These are phyloP conservation scores for Gorsachius goisagi DNA, from an alignment of 2,113 vertebrate genomes.

Conservation along the genomic window DNA sequence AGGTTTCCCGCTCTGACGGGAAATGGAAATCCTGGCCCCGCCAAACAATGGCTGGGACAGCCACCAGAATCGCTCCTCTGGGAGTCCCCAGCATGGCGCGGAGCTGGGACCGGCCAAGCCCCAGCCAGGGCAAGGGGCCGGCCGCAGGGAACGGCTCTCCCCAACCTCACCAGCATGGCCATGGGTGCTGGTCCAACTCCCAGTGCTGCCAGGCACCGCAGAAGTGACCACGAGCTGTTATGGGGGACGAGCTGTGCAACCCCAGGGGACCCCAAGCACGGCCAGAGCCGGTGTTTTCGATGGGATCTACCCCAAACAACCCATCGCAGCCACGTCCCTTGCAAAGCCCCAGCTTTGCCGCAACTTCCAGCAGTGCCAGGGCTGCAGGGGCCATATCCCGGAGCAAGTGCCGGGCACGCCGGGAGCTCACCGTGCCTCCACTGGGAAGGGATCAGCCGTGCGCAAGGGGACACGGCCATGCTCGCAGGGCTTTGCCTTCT, in stretches of 20 bases:
- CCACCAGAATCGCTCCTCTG: neutral
- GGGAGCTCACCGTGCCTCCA: neutral
- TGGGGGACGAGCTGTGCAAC: accelerated
- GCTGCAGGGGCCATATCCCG: no score
- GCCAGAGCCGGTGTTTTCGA: neutral
- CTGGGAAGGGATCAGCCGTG: accelerated
- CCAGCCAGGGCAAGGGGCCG: neutral
- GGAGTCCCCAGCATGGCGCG: accelerated
- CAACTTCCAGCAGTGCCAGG: neutral
- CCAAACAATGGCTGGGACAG: neutral
- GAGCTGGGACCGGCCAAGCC: accelerated
- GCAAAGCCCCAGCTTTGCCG: neutral
- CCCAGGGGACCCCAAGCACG: neutral
- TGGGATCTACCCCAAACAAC: accelerated
- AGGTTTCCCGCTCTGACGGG: accelerated
- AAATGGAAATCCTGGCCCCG: neutral
- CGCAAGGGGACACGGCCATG: neutral
- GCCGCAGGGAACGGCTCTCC: accelerated
- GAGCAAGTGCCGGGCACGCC: accelerated
- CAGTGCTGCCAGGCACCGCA: accelerated
- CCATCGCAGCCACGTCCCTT: accelerated
- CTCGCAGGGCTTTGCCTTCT: neutral
- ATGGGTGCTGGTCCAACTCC: accelerated
- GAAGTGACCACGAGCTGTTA: accelerated
- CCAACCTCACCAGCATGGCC: accelerated